phyloP scores from a whole-genome alignment of 2,888 invertebrate genomes.

The Hemaris fuciformis region DNA sequence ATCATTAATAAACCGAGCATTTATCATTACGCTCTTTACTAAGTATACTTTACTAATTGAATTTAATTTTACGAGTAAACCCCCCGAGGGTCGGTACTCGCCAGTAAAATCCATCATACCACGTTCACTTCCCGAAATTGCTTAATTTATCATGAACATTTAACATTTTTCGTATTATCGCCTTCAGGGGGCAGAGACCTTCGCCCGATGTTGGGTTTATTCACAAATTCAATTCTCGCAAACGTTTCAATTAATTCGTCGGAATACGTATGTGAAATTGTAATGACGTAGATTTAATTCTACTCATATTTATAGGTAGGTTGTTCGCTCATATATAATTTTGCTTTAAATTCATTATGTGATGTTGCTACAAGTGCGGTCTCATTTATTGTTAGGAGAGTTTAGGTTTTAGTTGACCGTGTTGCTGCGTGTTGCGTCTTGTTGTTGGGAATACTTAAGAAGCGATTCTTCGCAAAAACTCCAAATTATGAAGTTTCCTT shows the following conservation, averaged over 20 bases:
- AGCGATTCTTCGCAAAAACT: no score
- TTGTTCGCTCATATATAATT: no score
- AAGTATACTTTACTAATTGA: background rate
- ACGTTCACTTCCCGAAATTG: background rate
- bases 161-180: constrained; percentile 19
- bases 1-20: background rate
- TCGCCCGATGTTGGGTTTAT: background rate
- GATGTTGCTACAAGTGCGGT: no score
- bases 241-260: background rate
- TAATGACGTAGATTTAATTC: background rate
- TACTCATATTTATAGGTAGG: background rate
- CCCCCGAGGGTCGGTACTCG: background rate
- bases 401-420: no score
- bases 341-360: no score
- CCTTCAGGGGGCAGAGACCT: background rate
- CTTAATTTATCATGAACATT: constrained; percentile 11
- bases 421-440: no score
- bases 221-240: background rate
- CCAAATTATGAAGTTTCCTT: no score
- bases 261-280: background rate
- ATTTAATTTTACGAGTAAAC: constrained; percentile 1
- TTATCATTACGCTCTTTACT: background rate
- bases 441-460: no score
- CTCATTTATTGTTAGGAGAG: no score
- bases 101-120: background rate